Base-by-base conservation (phyloP, 2,113 vertebrate species). In the Anser brachyrhynchus region DNA sequence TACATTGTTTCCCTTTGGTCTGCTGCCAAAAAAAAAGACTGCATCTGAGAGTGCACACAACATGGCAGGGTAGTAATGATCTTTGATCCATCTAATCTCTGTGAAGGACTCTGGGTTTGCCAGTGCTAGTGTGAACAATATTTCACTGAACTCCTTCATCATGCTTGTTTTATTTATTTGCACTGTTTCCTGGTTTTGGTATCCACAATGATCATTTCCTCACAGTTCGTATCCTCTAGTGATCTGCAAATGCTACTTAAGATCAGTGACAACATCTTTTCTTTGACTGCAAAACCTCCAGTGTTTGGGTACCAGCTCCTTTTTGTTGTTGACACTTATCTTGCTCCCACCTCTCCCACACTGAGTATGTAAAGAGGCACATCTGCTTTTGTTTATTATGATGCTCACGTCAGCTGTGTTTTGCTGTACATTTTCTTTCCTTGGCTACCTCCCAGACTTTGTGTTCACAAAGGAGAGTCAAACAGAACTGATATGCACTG, bases 311-410 rank as follows among this genome's bases (percentile, higher is more conserved):
- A 82, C 9, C n/a, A 74, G 18, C 37, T 80, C 86, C 39, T 14
- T 59, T 83, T 86, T 57, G 55, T 26, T 91, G 28, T 58, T 4
- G 5, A 92, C 78, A 89, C 5, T 39, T 10, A 37, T 31, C 93
- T 82, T 83, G 13, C 15, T 86, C 85, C 16, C 11, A 51, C 15
- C 28, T 81, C 65, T 20, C 69, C 86, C 70, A 46, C 11, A 29
- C 1, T 84, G 46, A 33, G 67, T 81, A 33, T 23, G n/a, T 81
- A 39, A 85, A 86, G 61, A 90, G n/a, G 41, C 84, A 72, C 82
- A 89, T 90, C 84, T 95, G 84, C 25, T 93, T 95, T 92, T 91
- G 67, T 93, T 95, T 94, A 64, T 93, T 80, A 71, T 74, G 39
- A 46, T 51, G 37, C 75, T 90, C 81, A 43, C 55, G 46, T 94